These are phyloP conservation scores for Pharmacophagus antenor DNA, from an alignment of 2,888 invertebrate genomes.

Conservation along the genomic window DNA sequence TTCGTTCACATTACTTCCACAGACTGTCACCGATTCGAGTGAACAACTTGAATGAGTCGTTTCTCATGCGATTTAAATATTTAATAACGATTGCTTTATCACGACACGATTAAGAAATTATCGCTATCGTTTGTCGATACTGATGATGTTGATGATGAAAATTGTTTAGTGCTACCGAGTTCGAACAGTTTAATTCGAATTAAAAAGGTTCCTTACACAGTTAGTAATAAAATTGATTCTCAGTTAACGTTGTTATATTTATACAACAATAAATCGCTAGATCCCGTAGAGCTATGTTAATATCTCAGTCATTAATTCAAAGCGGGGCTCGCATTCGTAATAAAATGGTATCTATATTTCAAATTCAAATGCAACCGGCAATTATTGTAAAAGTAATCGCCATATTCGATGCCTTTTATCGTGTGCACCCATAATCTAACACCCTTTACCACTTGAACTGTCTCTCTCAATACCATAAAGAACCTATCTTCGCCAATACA, in stretches of 20 bases:
- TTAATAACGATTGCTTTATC: too few species aligned
- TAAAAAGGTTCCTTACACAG: too few species aligned
- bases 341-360: slow-evolving; percentile 39
- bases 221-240: neutral
- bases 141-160: too few species aligned
- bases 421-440: slow-evolving; percentile 64
- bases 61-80: too few species aligned
- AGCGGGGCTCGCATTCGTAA: slow-evolving; percentile 1
- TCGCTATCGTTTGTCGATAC: too few species aligned
- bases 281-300: neutral
- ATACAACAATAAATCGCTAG: neutral
- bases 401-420: slow-evolving; percentile 52
- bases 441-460: slow-evolving; percentile 73
- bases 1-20: too few species aligned
- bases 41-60: too few species aligned
- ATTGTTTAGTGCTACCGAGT: too few species aligned
- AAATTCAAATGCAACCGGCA: slow-evolving; percentile 48
- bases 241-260: neutral
- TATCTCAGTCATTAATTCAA: neutral
- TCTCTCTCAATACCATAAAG: slow-evolving; percentile 73
- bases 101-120: too few species aligned
- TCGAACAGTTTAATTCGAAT: too few species aligned
- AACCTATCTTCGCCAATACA: slow-evolving; percentile 75
- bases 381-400: slow-evolving; percentile 62
- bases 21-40: too few species aligned